Base-by-base conservation (phyloP, 2,113 vertebrate genomes). In the Sapayoa aenigma region DNA sequence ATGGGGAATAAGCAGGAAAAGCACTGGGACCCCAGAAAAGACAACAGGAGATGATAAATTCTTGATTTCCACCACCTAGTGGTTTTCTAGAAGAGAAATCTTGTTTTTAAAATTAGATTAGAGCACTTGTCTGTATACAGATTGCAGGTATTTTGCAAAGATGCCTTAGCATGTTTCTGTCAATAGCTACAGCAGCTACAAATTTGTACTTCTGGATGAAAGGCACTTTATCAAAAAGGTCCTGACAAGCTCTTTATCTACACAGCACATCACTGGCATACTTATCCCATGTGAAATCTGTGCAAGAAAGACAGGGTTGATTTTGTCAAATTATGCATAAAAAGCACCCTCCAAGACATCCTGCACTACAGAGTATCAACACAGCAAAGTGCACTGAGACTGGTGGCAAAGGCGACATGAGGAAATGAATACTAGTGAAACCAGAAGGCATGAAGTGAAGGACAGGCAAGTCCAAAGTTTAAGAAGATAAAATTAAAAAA, bases 131-230 rank as follows among this genome's bases (percentile, higher is more conserved):
- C 28, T 49, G 69, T 63, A 58, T 42, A 49, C 20, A 80, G 42
- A 55, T 27, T 69, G 72, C 67, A 90, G 37, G 37, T 74, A 86
- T 92, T 95, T 95, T 90, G 52, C 73, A 63, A 86, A 91, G 87
- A 68, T 30, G 53, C 23, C 46, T 39, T 28, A 22, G 63, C 33
- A 35, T 17, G 2, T 62, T 92, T 79, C 41, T 6, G 5, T 67
- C 76, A 87, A 71, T 59, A 92, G 68, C 68, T 90, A 88, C 55
- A 93, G 76, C 47, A 74, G 84, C 47, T 86, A 74, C 56, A 71
- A 27, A 87, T 84, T 50, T 59, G 41, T 67, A 77, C 59, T 86
- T 90, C 31, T 74, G 86, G 35, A 81, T 90, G 60, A 93, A 94
- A 92, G 47, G 50, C 59, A 50, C 35, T 84, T 72, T 28, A 93